Percentiles rank a stretch among this genome's conserved stretches.
phyloP scores from a whole-genome alignment of 2,888 invertebrate genomes.

The Cephus spinipes region DNA sequence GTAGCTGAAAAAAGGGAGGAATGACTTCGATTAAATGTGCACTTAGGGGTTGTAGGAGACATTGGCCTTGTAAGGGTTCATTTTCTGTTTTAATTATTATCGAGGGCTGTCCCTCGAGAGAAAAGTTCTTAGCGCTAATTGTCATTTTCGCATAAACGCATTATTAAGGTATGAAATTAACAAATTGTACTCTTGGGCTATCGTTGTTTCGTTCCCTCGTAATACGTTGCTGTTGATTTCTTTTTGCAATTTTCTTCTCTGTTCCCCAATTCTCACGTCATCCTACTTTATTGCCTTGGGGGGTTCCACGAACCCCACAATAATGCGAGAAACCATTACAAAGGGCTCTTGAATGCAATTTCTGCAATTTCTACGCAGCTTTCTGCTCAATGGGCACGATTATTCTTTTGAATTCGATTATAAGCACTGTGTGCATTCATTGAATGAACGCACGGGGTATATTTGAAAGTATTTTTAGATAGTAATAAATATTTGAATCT shows the following conservation, averaged over 20 bases:
- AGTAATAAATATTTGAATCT: neutral
- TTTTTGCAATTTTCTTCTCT: neutral
- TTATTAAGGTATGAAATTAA: neutral
- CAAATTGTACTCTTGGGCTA: neutral
- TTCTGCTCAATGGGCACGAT: neutral
- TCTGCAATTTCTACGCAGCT: neutral
- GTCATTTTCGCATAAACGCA: neutral
- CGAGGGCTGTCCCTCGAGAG: neutral
- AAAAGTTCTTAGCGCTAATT: neutral
- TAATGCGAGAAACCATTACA: neutral
- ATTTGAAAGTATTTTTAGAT: neutral
- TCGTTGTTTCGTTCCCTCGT: neutral
- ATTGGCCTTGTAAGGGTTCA: neutral
- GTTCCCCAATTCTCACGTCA: neutral
- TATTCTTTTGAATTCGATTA: neutral
- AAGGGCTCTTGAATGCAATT: neutral
- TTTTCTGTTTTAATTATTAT: neutral
- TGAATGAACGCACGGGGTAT: neutral
- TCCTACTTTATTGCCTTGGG: neutral
- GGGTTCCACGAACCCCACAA: neutral
- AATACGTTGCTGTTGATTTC: neutral
- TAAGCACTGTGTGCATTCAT: neutral
- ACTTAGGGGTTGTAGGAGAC: neutral
- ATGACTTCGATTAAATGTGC: neutral
- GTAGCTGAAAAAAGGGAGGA: neutral